phyloP scores from a whole-genome alignment of 2,113 vertebrate species.

The Oreochromis aureus region DNA sequence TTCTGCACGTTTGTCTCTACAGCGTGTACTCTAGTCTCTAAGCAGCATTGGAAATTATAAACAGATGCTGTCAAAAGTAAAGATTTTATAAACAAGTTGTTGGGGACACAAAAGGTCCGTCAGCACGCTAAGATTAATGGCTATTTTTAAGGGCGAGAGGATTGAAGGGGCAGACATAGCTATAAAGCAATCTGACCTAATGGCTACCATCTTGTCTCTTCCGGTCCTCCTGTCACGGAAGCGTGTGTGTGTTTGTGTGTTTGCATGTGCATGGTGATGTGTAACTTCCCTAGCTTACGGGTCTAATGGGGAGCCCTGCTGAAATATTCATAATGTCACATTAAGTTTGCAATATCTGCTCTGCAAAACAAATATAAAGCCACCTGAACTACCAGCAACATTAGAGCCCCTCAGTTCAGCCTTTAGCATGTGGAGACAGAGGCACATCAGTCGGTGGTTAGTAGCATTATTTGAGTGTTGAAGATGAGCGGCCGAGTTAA shows the following conservation, averaged over 20 bases:
- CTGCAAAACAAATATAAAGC: conserved; percentile 37
- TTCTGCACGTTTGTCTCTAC: conserved; percentile 25
- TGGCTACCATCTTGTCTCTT: neutral
- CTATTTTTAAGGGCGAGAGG: neutral
- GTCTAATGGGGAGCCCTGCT: conserved; percentile 59
- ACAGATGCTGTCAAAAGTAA: neutral
- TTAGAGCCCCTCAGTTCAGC: conserved; percentile 28
- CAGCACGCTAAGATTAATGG: neutral
- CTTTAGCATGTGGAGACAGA: conserved; percentile 10
- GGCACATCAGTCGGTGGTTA: neutral
- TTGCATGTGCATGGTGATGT: neutral
- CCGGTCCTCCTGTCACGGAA: neutral
- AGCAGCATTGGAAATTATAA: neutral
- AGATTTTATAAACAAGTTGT: neutral
- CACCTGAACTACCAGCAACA: conserved; percentile 27
- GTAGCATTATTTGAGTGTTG: neutral
- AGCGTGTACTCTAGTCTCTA: neutral
- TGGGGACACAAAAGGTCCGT: neutral
- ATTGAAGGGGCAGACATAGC: neutral
- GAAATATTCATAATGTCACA: conserved; percentile 66
- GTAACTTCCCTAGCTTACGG: conserved; percentile 12
- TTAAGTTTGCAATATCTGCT: conserved; percentile 65
- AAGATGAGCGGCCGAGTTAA: neutral
- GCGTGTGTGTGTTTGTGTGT: neutral
- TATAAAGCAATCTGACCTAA: neutral